A percentile compares a stretch with the other conserved stretches of the same genome.
phyloP scores from a whole-genome alignment of 2,797 vertebrate species.

The Malurus leucopterus region DNA sequence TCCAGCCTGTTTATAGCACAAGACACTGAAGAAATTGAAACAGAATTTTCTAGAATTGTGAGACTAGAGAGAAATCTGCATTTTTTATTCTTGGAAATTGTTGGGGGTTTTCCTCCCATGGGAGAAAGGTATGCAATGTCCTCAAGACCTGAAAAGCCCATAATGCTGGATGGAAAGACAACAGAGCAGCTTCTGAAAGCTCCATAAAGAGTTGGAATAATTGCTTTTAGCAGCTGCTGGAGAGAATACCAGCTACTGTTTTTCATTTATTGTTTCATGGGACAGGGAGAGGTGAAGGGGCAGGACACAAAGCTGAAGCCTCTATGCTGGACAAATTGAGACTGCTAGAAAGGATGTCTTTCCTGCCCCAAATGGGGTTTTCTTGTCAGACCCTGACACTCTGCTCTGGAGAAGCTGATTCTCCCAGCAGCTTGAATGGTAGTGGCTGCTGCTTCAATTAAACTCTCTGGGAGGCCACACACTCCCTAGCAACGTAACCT shows the following conservation, averaged over 20 bases:
- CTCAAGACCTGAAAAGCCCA: background rate
- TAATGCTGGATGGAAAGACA: background rate
- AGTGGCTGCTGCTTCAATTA: slow-evolving; percentile 34
- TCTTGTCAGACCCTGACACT: slow-evolving; percentile 28
- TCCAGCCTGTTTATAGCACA: background rate
- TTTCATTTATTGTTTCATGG: slow-evolving; percentile 44
- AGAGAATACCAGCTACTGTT: slow-evolving; percentile 25
- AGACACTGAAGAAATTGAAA: background rate
- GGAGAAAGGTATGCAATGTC: background rate
- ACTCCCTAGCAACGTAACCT: slow-evolving; percentile 43
- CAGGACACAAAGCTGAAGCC: slow-evolving; percentile 9
- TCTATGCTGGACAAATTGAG: slow-evolving; percentile 44
- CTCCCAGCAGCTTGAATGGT: slow-evolving; percentile 4
- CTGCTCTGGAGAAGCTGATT: slow-evolving; percentile 16
- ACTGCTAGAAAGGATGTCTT: slow-evolving; percentile 15
- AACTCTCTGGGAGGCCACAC: slow-evolving; percentile 37
- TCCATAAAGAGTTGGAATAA: slow-evolving; percentile 27
- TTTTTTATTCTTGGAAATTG: background rate
- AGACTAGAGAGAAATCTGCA: background rate
- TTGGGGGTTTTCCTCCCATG: background rate
- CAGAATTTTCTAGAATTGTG: background rate
- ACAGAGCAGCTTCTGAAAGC: slow-evolving; percentile 1
- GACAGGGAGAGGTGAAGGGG: slow-evolving; percentile 43
- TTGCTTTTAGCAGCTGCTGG: slow-evolving; percentile 23
- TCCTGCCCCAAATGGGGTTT: slow-evolving; percentile 34